phyloP scores from a whole-genome alignment of 1,140 invertebrate genomes.

The Sinella curviseta region DNA sequence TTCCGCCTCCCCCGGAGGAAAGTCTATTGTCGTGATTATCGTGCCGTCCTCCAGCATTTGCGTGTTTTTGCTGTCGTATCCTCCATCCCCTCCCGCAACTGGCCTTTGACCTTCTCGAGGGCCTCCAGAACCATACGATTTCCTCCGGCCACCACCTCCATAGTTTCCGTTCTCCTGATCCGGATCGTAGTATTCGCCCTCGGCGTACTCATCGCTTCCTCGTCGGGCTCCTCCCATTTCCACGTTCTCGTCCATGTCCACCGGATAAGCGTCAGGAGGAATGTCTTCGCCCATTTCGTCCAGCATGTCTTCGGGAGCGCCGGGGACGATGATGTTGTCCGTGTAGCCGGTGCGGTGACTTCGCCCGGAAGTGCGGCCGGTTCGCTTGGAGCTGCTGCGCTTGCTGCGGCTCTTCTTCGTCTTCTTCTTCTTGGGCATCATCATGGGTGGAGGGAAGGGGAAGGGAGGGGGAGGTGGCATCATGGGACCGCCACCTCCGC shows the following conservation, averaged over 20 bases:
- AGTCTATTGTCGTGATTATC: constrained; percentile 6
- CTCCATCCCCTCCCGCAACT: background rate
- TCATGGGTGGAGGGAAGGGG: background rate
- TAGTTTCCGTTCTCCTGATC: too few relatives aligned
- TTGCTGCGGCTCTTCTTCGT: background rate
- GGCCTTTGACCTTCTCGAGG: background rate
- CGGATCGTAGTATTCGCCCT: too few relatives aligned
- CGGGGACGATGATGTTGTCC: background rate
- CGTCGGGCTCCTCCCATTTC: background rate
- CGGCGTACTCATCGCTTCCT: too few relatives aligned
- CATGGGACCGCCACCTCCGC: background rate
- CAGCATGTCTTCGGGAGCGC: background rate
- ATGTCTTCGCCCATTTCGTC: background rate
- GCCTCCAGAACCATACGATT: too few relatives aligned
- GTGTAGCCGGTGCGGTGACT: too few relatives aligned
- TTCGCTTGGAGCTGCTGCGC: background rate
- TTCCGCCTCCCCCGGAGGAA: constrained; percentile 16
- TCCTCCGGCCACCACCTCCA: background rate
- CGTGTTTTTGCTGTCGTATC: background rate
- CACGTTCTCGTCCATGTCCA: background rate
- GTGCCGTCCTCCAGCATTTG: background rate
- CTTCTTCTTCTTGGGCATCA: constrained; percentile 8
- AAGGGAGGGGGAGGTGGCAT: constrained; percentile 12
- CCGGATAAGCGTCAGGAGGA: background rate
- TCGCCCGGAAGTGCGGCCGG: too few relatives aligned